phyloP scores from a whole-genome alignment of 1,140 invertebrate species.

The Chrysopa pallens region DNA sequence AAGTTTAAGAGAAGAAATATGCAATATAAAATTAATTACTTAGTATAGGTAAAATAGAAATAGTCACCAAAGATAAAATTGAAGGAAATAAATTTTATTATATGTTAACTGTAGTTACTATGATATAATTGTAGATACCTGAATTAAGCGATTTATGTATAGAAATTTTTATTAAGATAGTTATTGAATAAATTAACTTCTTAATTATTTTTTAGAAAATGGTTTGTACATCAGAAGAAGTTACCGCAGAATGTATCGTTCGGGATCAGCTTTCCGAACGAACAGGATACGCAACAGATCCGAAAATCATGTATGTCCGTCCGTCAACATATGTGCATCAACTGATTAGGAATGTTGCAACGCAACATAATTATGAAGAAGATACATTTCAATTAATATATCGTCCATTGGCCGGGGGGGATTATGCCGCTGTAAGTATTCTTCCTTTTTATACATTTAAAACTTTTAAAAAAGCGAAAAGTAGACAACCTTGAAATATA shows the following conservation, averaged over 20 bases:
- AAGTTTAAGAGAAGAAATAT: no score
- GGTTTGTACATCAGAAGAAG: slow-evolving; percentile 20
- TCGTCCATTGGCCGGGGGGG: slow-evolving; percentile 16
- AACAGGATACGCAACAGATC: slow-evolving; percentile 22
- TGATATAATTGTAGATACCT: no score
- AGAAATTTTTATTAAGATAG: neutral
- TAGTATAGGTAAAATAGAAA: no score
- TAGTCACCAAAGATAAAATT: no score
- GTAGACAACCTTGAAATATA: no score
- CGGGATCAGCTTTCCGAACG: no score
- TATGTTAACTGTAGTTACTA: no score
- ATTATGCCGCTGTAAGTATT: slow-evolving; percentile 8
- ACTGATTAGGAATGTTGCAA: slow-evolving; percentile 29
- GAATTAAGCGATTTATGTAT: no score
- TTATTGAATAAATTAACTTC: neutral
- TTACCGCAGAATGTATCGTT: slow-evolving; percentile 31
- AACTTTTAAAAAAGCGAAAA: no score
- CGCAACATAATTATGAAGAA: slow-evolving; percentile 29
- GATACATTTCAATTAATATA: slow-evolving; percentile 28
- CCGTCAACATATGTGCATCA: slow-evolving; percentile 26
- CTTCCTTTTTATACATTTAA: slow-evolving; percentile 3
- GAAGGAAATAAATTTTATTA: no score
- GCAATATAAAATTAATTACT: no score
- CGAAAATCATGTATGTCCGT: slow-evolving; percentile 27
- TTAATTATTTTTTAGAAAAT: slow-evolving; percentile 17